phyloP scores from a whole-genome alignment of 2,113 vertebrate species.

The Brachyistius frenatus region DNA sequence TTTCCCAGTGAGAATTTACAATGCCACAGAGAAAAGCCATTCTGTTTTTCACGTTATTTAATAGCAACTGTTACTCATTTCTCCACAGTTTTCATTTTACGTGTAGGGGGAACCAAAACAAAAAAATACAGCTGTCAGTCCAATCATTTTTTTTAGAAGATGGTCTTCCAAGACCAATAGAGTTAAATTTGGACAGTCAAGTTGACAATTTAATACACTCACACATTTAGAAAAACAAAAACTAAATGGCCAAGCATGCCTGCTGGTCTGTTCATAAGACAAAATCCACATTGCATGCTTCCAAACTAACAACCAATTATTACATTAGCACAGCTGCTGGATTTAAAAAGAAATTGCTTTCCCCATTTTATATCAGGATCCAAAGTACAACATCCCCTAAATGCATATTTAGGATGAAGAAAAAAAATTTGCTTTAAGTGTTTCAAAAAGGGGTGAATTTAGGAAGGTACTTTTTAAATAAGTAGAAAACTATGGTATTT shows the following conservation, averaged over 20 bases:
- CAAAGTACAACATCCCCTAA: constrained; percentile 44
- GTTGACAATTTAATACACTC: constrained; percentile 11
- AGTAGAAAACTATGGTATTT: constrained; percentile 70
- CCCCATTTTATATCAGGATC: constrained; percentile 27
- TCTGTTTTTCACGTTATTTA: constrained; percentile 61
- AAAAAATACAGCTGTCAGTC: constrained; percentile 31
- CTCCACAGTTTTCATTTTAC: constrained; percentile 47
- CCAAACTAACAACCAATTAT: constrained; percentile 14
- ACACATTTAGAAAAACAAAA: not conserved
- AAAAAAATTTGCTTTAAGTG: constrained; percentile 3
- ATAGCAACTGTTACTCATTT: constrained; percentile 56
- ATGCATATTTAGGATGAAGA: constrained; percentile 18
- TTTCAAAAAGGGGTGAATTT: constrained; percentile 24
- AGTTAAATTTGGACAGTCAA: constrained; percentile 27
- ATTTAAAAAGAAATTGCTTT: constrained; percentile 61
- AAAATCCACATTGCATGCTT: constrained; percentile 25
- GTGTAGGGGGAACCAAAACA: not conserved
- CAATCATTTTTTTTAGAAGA: not conserved
- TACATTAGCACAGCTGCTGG: constrained; percentile 39
- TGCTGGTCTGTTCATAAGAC: constrained; percentile 23
- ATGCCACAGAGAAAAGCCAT: not conserved
- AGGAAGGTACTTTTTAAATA: constrained; percentile 61
- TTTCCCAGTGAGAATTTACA: not conserved
- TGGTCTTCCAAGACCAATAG: constrained; percentile 1
- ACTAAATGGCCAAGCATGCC: not conserved